Base-by-base conservation (phyloP, 2,888 invertebrate genomes). In the Drosophila demipolita region DNA sequence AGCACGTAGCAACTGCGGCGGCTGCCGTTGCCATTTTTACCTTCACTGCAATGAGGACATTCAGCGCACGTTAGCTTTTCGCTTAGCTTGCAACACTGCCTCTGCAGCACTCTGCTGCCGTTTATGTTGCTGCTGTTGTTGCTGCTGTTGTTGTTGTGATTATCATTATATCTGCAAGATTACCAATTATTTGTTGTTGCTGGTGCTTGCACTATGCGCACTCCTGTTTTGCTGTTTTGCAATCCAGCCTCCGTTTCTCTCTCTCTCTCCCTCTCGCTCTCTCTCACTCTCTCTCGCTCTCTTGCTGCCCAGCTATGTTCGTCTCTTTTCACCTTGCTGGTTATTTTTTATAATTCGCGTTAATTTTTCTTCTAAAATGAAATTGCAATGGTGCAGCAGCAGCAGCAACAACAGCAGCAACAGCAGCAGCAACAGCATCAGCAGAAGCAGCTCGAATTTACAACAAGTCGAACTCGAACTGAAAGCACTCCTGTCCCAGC, bases 321-420 rank as follows among this genome's bases (percentile, higher is more conserved):
- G 29, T 29, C 57, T 69, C 55, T 59, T 53, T 52, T 63, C 42
- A 58, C 26, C 40, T 66, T 72, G 66, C 83, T 75, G 74, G 67
- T 71, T 86, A 83, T 86, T 84, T 84, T 80, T 88, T 88, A 88
- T 88, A 85, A 88, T 85, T 86, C 85, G 86, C 87, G 85, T 85
- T 85, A 86, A 85, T 88, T 85, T 85, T 88, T 85, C 81, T 83
- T 88, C 86, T 88, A 86, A 88, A 85, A 77, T 78, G 81, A 85
- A 85, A 85, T 88, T 85, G 88, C 85, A 80, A 70, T 83, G 84
- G 79, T 72, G 78, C 75, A 60, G 61, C 74, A 68, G 23, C 73
- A 67, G 33, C 73, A 42, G 20, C 59, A 48, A 38, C 54, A 45
- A 3, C 45, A 58, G n/a, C 66, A 58, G 8, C 62, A 45, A 7